Percentiles rank a stretch among this genome's conserved stretches.
phyloP scores from a whole-genome alignment of 2,113 vertebrate species.

The Halichoerus grypus region DNA sequence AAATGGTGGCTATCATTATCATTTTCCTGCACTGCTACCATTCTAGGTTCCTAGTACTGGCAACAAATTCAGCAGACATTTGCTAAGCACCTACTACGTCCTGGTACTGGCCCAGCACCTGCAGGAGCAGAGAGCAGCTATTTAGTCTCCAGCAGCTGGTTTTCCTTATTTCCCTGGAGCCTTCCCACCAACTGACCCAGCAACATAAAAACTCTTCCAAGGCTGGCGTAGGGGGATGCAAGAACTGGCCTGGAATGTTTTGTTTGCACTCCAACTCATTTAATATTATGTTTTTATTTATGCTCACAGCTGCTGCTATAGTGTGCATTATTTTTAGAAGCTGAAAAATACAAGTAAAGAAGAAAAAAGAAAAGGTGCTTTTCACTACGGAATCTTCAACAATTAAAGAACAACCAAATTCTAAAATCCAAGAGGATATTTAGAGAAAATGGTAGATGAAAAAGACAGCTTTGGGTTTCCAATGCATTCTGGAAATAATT shows the following conservation, averaged over 20 bases:
- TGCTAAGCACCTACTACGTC: background rate
- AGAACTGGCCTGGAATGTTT: constrained; percentile 52
- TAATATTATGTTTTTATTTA: constrained; percentile 62
- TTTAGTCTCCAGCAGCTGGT: background rate
- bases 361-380: background rate
- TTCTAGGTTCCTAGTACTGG: background rate
- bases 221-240: background rate
- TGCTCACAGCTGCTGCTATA: background rate
- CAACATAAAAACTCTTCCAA: constrained; percentile 42
- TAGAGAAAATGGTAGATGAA: background rate
- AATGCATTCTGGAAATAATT: constrained; percentile 13
- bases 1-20: background rate
- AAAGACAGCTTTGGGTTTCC: constrained; percentile 5
- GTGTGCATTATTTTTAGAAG: constrained; percentile 58
- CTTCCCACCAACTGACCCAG: constrained; percentile 5
- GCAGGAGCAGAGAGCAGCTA: background rate
- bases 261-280: constrained; percentile 57
- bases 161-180: background rate
- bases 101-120: background rate
- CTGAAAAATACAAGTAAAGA: constrained; percentile 35
- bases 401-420: constrained; percentile 27
- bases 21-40: background rate
- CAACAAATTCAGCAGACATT: background rate
- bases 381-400: background rate
- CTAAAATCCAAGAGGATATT: background rate